Percentiles rank a stretch among this genome's conserved stretches.
phyloP scores from a whole-genome alignment of 2,113 vertebrate genomes.

The Aspiorhynchus laticeps region DNA sequence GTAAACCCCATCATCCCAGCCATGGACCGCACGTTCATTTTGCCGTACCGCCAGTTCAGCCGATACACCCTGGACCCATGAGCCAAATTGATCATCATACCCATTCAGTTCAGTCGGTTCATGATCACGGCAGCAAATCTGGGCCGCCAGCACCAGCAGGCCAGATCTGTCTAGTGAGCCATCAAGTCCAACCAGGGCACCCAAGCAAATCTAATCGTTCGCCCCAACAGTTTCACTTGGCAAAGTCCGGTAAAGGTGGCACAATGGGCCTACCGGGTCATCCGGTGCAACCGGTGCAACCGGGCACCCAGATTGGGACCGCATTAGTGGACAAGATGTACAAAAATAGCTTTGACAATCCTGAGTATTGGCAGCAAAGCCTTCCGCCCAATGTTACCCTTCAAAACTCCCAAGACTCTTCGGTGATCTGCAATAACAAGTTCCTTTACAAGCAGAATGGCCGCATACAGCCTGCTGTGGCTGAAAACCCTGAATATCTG shows the following conservation, averaged over 20 bases:
- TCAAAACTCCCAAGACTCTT: constrained; percentile 80
- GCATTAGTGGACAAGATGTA: constrained; percentile 82
- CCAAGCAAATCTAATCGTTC: constrained; percentile 57
- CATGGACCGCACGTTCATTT: constrained; percentile 63
- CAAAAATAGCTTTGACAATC: constrained; percentile 97
- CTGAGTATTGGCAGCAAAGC: constrained; percentile 98
- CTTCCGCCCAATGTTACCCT: constrained; percentile 86
- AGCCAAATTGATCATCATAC: constrained; percentile 65
- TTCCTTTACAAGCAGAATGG: constrained; percentile 97
- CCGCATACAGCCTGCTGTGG: constrained; percentile 87
- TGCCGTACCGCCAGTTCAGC: constrained; percentile 65
- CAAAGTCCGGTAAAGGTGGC: constrained; percentile 48
- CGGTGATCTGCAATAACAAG: constrained; percentile 88
- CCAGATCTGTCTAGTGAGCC: constrained; percentile 40
- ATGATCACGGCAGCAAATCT: constrained; percentile 63
- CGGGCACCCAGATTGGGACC: constrained; percentile 65
- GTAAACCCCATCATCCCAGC: constrained; percentile 57
- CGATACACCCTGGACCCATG: constrained; percentile 63
- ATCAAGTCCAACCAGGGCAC: constrained; percentile 47
- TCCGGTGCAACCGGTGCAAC: constrained; percentile 63
- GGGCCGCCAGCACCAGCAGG: constrained; percentile 39
- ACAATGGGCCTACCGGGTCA: constrained; percentile 67
- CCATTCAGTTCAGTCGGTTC: constrained; percentile 66
- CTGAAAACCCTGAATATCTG: constrained; percentile 96
- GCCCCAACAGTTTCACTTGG: constrained; percentile 57